Evolutionary conservation across 2,888 invertebrate species (phyloP).

Genomic region (Parascotia fuliginaria): DNA sequence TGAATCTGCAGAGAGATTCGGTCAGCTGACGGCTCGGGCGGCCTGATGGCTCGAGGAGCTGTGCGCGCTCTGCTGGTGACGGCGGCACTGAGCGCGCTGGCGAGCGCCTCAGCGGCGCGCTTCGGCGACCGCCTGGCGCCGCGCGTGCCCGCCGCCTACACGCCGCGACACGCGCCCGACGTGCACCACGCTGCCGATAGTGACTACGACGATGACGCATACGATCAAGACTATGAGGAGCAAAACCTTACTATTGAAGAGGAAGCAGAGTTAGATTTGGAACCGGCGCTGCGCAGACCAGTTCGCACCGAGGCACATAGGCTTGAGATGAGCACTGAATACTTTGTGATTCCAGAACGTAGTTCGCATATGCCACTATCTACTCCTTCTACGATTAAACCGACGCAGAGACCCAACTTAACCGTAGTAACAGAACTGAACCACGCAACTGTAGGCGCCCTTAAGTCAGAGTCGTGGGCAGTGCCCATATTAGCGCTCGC

Average conservation of each 20-base stretch:
- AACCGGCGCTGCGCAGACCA: slow-evolving; percentile 66
- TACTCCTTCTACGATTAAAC: slow-evolving; percentile 59
- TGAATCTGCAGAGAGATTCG: slow-evolving; percentile 63
- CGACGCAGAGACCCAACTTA: slow-evolving; percentile 58
- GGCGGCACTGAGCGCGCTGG: slow-evolving; percentile 66
- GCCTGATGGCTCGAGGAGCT: slow-evolving; percentile 70
- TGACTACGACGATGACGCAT: slow-evolving; percentile 63
- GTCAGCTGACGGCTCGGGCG: slow-evolving; percentile 74
- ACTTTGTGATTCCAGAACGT: slow-evolving; percentile 90
- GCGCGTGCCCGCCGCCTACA: slow-evolving; percentile 73
- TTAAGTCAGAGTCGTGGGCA: slow-evolving; percentile 94
- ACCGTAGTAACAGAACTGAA: slow-evolving; percentile 54
- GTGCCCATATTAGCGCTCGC: slow-evolving; percentile 94
- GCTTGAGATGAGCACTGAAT: slow-evolving; percentile 94
- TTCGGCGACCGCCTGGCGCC: slow-evolving; percentile 77
- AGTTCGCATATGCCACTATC: slow-evolving; percentile 63
- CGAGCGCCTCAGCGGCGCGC: slow-evolving; percentile 63
- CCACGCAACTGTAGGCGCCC: slow-evolving; percentile 62
- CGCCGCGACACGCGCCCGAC: slow-evolving; percentile 66
- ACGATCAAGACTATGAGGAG: slow-evolving; percentile 71
- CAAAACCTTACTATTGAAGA: slow-evolving; percentile 56
- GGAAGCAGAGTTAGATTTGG: slow-evolving; percentile 53
- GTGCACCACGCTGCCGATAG: slow-evolving; percentile 56
- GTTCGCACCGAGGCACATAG: slow-evolving; percentile 82
- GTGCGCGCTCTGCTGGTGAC: slow-evolving; percentile 67